phyloP scores from a whole-genome alignment of 2,888 invertebrate species.

The Acronicta leporina region DNA sequence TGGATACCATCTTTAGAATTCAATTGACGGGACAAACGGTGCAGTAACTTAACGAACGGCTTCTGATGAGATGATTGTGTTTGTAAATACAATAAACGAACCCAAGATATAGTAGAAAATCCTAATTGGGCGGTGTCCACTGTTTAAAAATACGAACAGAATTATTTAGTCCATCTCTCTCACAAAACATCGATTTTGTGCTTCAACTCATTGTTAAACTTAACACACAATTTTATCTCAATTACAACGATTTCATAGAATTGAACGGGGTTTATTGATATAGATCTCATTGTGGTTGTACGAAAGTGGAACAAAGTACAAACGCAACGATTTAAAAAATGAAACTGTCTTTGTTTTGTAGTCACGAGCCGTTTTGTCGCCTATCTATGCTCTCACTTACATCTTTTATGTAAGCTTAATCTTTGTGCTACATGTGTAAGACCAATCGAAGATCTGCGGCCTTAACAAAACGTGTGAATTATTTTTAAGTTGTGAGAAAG shows the following conservation, averaged over 20 bases:
- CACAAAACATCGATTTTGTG: background rate
- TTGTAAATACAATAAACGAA: too few species aligned
- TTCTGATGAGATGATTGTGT: too few species aligned
- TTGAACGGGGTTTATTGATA: constrained; percentile 38
- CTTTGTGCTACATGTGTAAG: constrained; percentile 5
- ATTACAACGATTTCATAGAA: constrained; percentile 30
- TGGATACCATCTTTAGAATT: too few species aligned
- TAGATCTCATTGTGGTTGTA: constrained; percentile 43
- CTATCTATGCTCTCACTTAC: constrained; percentile 26
- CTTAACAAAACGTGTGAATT: too few species aligned
- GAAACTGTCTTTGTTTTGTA: constrained; percentile 28
- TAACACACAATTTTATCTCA: constrained; percentile 20
- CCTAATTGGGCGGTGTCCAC: too few species aligned
- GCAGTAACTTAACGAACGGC: too few species aligned
- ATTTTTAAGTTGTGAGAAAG: too few species aligned
- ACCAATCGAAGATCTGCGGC: background rate
- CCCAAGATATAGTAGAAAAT: too few species aligned
- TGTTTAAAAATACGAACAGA: too few species aligned
- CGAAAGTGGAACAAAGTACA: constrained; percentile 50
- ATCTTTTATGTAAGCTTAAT: constrained; percentile 22
- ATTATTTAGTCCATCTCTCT: too few species aligned
- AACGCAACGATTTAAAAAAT: constrained; percentile 45
- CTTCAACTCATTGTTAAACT: constrained; percentile 12
- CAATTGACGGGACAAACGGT: too few species aligned
- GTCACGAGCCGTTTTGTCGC: constrained; percentile 47